Conservation (phyloP, 2,888 invertebrate species). For the Dryocosmus kuriphilus region DNA sequence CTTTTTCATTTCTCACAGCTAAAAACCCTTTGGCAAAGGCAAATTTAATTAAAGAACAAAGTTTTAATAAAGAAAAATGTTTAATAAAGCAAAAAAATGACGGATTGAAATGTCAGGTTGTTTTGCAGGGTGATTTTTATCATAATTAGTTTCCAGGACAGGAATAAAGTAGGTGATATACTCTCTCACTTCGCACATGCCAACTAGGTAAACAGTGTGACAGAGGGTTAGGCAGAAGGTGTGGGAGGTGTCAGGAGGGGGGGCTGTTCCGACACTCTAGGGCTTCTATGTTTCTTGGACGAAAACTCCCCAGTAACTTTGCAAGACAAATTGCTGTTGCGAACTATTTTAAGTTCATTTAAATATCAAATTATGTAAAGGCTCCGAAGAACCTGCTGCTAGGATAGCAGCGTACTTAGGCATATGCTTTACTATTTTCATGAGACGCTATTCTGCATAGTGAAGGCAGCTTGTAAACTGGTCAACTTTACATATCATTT, state of each 20-base stretch:
- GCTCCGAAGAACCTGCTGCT: slow-evolving; percentile 34
- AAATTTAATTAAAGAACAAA: slow-evolving; percentile 15
- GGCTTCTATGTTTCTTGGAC: slow-evolving; percentile 41
- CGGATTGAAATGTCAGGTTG: not conserved
- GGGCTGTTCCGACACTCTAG: slow-evolving; percentile 20
- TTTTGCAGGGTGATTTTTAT: not conserved
- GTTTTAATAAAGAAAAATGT: not conserved
- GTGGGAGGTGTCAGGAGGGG: not conserved
- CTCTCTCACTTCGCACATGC: not conserved
- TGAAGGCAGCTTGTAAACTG: slow-evolving; percentile 12
- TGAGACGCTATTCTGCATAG: slow-evolving; percentile 28
- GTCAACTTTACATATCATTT: not conserved
- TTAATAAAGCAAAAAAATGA: not conserved
- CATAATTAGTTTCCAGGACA: not conserved
- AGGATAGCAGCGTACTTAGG: slow-evolving; percentile 27
- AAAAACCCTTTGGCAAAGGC: not conserved
- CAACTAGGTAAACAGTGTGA: slow-evolving; percentile 15
- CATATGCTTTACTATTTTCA: slow-evolving; percentile 30
- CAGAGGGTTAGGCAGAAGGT: not conserved
- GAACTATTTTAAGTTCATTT: slow-evolving; percentile 74
- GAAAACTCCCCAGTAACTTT: slow-evolving; percentile 57
- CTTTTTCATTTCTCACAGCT: not conserved
- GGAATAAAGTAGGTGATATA: not conserved
- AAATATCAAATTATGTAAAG: slow-evolving; percentile 70
- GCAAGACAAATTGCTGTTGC: slow-evolving; percentile 72